Evolutionary conservation across 2,888 invertebrate species (phyloP), one percentile per base, ranked within the genome.

Genomic region (Xylota sylvarum): DNA sequence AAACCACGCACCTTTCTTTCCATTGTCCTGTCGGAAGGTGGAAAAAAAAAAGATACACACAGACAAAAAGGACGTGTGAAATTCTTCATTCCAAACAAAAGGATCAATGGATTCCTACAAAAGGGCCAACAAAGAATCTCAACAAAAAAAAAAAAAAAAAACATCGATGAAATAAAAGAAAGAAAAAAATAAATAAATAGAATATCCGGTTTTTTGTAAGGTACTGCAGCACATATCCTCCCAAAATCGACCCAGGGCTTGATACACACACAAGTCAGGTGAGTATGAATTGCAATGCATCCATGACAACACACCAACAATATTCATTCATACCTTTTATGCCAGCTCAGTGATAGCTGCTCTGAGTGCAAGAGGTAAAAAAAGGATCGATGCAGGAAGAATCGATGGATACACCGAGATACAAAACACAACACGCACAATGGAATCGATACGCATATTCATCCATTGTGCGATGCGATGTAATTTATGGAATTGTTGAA

Each of bases 141-240:
- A 80, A 50, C 48, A 69, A 80, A 50, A 73, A 23, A 23, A 23
- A 58, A n/a, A 37, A 74, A 50, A 48, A 62, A 23, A 80, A 58
- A 73, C n/a, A n/a, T 58, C 58, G n/a, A 58, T 58, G 48, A 27
- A n/a, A n/a, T n/a, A n/a, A n/a, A n/a, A n/a, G n/a, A n/a, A n/a
- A n/a, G n/a, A 56, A n/a, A 35, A 73, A 58, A 48, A 62, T 9
- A 35, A 72, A 56, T 35, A 52, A 73, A 77, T 55, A 7, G 77
- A 86, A 82, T 73, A 78, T 86, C 86, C 86, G 81, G 86, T 73
- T 78, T 73, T 78, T 86, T 86, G 86, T 86, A 62, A 67, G 48
- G 40, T 35, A 56, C 12, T 52, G 46, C 52, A 46, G 60, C 23
- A 48, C 35, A 14, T 37, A 80, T 85, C 70, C 80, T 81, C 74